Evolutionary conservation across 1,140 invertebrate species (phyloP).

Genomic region (Drosophila nebulosa): DNA sequence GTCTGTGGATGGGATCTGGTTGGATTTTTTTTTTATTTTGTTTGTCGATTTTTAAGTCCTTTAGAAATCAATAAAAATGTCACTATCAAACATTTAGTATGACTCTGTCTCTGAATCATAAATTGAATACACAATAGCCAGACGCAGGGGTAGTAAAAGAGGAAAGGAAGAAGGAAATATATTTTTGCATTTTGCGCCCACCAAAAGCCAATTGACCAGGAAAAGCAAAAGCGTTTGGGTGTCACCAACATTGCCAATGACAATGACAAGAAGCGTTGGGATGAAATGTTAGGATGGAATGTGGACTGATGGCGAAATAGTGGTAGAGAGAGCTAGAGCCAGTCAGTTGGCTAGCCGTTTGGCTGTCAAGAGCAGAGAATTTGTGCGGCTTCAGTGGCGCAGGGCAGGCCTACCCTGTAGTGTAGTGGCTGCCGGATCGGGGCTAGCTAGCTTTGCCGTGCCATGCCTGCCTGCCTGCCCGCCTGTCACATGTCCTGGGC

Average conservation of each 20-base stretch:
- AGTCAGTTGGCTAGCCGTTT: neutral
- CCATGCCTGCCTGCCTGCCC: neutral
- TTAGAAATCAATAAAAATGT: constrained; percentile 71
- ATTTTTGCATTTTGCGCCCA: constrained; percentile 41
- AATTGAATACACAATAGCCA: constrained; percentile 45
- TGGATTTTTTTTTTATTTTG: neutral
- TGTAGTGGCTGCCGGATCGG: too few relatives aligned
- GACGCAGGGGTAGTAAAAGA: neutral
- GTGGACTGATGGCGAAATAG: neutral
- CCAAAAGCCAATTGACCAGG: constrained; percentile 46
- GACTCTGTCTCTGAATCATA: constrained; percentile 15
- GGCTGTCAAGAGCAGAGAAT: constrained; percentile 62
- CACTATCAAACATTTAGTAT: constrained; percentile 58
- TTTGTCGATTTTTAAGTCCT: neutral
- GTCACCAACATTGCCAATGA: constrained; percentile 44
- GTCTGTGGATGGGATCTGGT: constrained; percentile 9
- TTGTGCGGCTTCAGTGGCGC: constrained; percentile 46
- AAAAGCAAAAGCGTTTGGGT: constrained; percentile 30
- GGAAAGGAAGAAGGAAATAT: constrained; percentile 23
- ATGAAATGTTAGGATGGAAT: neutral
- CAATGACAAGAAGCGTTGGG: constrained; percentile 17
- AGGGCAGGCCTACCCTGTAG: neutral
- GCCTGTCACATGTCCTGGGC: constrained; percentile 47
- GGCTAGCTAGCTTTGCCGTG: too few relatives aligned
- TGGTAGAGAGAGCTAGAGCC: neutral